Conservation (phyloP, 2,113 vertebrate species). For the Spea bombifrons region DNA sequence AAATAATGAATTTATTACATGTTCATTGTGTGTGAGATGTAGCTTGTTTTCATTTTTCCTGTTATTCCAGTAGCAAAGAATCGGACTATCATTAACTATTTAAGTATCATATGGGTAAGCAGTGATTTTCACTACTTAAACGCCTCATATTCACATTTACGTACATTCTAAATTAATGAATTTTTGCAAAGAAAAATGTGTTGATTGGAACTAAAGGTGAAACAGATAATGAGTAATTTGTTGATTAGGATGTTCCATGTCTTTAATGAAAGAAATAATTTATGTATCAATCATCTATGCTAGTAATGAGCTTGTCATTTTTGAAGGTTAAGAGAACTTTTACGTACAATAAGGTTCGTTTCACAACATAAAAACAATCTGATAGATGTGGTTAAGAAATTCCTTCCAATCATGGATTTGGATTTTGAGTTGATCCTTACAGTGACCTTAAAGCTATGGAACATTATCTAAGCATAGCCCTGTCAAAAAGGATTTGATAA, state of each 20-base stretch:
- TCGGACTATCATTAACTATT: neutral
- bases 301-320: neutral
- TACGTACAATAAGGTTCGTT: neutral
- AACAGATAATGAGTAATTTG: neutral
- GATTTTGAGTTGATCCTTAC: too few relatives aligned
- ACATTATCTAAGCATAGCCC: too few relatives aligned
- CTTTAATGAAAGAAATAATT: neutral
- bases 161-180: neutral
- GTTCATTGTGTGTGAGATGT: neutral
- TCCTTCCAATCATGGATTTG: too few relatives aligned
- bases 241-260: conserved; percentile 4
- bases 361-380: too few relatives aligned
- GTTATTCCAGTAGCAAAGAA: neutral
- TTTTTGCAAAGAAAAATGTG: neutral
- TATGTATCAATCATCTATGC: neutral
- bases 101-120: neutral
- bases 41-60: neutral
- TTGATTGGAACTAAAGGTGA: neutral
- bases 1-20: neutral
- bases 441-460: too few relatives aligned
- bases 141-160: neutral
- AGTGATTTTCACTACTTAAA: neutral
- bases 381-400: too few relatives aligned
- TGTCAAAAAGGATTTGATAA: too few relatives aligned
- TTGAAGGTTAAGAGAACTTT: neutral